Evolutionary conservation across 53 echinoderm and acorn worm genomes (phyloP), one percentile per base, ranked within the genome.

Genomic region (Paelopatides confundens): DNA sequence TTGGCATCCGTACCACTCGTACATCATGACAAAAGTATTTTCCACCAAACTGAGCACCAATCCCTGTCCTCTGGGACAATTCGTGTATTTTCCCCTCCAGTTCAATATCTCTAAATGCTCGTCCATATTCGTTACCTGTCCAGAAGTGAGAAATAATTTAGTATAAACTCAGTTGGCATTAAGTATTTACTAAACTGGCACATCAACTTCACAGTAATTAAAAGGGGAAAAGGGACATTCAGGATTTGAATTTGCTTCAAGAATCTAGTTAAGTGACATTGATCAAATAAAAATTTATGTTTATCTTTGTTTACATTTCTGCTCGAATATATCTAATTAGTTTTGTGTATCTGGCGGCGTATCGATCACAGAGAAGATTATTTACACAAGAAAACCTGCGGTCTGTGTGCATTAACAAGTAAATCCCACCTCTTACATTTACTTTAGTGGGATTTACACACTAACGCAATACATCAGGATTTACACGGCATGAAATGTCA

Each of bases 1-100:
- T 94, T 3, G 99, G 99, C 32, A 99, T 88, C 54, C 99, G 70
- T 26, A 99, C 76, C 11, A 99, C 99, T n/a, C 99, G 78, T 6
- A 99, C 98, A 69, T 99, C 99, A 83, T 99, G 98, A 63, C 99
- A 99, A 90, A 99, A 99, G 92, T 99, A 99, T 68, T 99, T 99
- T 67, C 99, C 99, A 43, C 99, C 99, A 93, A 99, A 99, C 91
- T 99, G 99, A 23, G 99, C 99, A 18, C 99, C 99, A 23, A 99
- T 99, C 33, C 99, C 99, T 8, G 93, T 93, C 46, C 83, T 90
- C 64, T 89, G 89, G 33, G 94, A 90, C 31, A 99, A 77, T 50
- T 94, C 93, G 71, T 96, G 89, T 5, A 99, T 88, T 69, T 99
- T 70, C 82, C 96, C 87, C 58, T 99, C 99, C 88, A 99, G 64